Conservation (phyloP, 2,888 invertebrate species). For the Allacma fusca region DNA sequence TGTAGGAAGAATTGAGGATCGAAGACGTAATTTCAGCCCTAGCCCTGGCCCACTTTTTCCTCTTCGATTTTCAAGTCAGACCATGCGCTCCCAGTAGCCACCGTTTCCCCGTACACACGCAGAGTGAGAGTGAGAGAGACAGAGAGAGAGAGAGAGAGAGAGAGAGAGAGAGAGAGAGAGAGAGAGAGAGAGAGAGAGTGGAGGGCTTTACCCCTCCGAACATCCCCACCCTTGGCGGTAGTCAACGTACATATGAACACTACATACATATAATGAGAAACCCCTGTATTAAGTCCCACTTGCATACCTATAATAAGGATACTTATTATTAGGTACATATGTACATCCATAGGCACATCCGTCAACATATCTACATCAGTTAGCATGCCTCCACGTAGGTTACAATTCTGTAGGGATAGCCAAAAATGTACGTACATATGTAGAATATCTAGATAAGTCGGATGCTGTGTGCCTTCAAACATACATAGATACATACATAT, state of each 20-base stretch:
- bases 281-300: too few species aligned
- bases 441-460: too few species aligned
- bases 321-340: too few species aligned
- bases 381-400: too few species aligned
- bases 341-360: too few species aligned
- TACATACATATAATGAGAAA: not conserved
- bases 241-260: too few species aligned
- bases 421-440: too few species aligned
- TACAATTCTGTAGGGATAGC: too few species aligned
- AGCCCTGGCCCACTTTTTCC: constrained; percentile 60
- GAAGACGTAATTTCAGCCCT: constrained; percentile 54
- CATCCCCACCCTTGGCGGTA: not conserved
- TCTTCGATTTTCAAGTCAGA: constrained; percentile 60
- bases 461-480: too few species aligned
- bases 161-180: not conserved
- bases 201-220: not conserved
- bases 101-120: not conserved
- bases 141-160: constrained; percentile 7
- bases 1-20: not conserved
- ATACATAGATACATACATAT: too few species aligned
- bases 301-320: too few species aligned
- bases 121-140: not conserved
- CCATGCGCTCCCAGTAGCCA: constrained; percentile 55
- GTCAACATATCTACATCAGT: too few species aligned
- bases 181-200: not conserved